These are phyloP conservation scores for Meda fulgida DNA, from an alignment of 2,797 vertebrate species.

Conservation along the genomic window DNA sequence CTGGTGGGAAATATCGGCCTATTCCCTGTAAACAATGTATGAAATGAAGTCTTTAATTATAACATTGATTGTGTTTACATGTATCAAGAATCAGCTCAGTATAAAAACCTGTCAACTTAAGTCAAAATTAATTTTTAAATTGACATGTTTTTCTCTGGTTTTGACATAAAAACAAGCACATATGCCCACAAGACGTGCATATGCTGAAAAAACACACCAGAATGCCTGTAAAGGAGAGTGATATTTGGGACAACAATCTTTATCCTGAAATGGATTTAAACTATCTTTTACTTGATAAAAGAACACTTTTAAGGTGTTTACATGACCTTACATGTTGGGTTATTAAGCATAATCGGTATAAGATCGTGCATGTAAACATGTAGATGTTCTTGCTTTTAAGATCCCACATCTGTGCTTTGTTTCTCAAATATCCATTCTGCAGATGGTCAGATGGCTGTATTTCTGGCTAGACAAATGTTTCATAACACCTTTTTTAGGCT, in stretches of 20 bases:
- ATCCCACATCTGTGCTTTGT: constrained; percentile 18
- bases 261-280: background rate
- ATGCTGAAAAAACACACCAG: background rate
- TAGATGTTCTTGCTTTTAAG: constrained; percentile 1
- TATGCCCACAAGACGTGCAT: background rate
- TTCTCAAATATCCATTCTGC: background rate
- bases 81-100: background rate
- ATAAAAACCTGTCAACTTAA: background rate
- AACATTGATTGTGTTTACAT: constrained; percentile 5
- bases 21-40: background rate
- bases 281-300: background rate
- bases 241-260: background rate
- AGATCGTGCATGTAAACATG: background rate
- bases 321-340: background rate
- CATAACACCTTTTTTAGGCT: constrained; percentile 38
- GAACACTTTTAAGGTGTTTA: background rate
- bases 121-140: constrained; percentile 12
- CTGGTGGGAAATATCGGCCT: too few relatives aligned
- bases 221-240: background rate
- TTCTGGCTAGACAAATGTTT: constrained; percentile 40
- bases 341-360: background rate
- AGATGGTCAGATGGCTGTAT: constrained; percentile 32
- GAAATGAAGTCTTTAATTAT: background rate
- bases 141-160: constrained; percentile 1
- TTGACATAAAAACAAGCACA: background rate